Base-by-base conservation (phyloP, 2,888 invertebrate genomes). In the Argyresthia goedartella region DNA sequence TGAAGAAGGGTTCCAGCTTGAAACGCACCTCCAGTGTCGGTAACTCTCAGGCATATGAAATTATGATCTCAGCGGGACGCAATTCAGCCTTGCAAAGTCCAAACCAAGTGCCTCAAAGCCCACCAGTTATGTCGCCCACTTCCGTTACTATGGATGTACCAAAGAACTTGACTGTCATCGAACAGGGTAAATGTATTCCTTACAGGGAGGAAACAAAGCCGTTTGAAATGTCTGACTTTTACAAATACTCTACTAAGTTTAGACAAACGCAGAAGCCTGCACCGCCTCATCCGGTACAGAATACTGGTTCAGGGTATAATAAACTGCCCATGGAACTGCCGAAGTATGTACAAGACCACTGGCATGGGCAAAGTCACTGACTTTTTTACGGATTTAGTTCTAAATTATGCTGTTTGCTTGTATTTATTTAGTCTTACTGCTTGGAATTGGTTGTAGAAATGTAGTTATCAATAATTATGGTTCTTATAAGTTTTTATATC, bases 221-320 rank as follows among this genome's bases (percentile, higher is more conserved):
- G 3, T 98, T 97, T 81, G 98, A 98, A 88, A 97, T 98, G 95
- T 93, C 97, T 0, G 98, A 98, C 78, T 98, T 97, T 76, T 98
- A 97, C 76, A 98, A 98, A 79, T 98, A 98, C 76, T 98, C 97
- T 51, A 97, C 96, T 6, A 96, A 97, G 73, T 96, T 94, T 73
- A 90, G 97, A 56, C 92, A 95, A 65, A 70, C 65, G 52, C 78
- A 73, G 49, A 84, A 81, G 56, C 62, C 63, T 42, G 59, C 67
- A 1, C 56, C 67, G 41, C 65, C 68, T 6, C 75, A 67, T 55
- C 69, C 73, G 36, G 67, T 72, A 15, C 67, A 76, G 55, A 65
- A 58, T 54, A 53, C 59, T 11, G 77, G 68, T 60, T 60, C 67
- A 33, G 67, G 71, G 14, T 84, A 74, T 56, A 82, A 79, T 60